Evolutionary conservation across 2,797 vertebrate genomes (phyloP).

Genomic region (Anisognathus igniventris): DNA sequence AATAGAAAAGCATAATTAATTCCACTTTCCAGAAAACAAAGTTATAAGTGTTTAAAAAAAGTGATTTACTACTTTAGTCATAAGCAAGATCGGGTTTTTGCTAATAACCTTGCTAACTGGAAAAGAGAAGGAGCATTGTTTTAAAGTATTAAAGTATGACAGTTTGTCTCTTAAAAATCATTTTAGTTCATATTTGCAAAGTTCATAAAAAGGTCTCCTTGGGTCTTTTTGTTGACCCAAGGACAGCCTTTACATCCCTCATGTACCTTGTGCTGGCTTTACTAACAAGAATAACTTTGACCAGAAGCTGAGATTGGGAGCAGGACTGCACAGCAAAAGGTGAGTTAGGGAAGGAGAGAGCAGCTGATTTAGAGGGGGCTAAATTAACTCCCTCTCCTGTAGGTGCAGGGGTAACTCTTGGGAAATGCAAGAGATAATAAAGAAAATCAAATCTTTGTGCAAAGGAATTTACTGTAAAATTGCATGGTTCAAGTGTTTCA

Average conservation of each 20-base stretch:
- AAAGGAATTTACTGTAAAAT: background rate
- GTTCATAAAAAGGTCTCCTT: background rate
- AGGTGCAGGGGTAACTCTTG: background rate
- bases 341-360: background rate
- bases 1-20: background rate
- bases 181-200: background rate
- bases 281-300: background rate
- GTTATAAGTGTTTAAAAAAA: background rate
- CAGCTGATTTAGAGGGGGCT: background rate
- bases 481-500: background rate
- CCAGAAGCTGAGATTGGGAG: background rate
- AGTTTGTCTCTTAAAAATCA: background rate
- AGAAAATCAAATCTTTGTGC: background rate
- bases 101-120: background rate
- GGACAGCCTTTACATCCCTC: background rate
- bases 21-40: background rate
- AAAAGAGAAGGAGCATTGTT: background rate
- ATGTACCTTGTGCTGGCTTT: background rate
- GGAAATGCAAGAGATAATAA: background rate
- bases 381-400: background rate
- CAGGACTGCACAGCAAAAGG: background rate
- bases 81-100: background rate
- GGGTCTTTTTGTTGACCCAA: background rate
- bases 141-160: background rate
- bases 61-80: background rate